These are phyloP conservation scores for Battus philenor DNA, from an alignment of 1,140 invertebrate species.

Conservation along the genomic window DNA sequence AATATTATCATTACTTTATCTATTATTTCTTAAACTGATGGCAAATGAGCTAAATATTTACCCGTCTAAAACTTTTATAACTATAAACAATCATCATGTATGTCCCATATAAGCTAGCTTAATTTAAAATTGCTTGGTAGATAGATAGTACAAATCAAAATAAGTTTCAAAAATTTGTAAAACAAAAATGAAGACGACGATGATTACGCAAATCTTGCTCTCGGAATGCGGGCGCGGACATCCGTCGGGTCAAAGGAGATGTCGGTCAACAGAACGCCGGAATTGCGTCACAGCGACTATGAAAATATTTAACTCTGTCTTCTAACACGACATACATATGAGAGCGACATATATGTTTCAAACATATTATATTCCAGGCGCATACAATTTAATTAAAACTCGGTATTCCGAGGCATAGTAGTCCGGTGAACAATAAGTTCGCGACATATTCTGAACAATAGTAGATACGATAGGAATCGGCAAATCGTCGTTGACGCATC, in stretches of 20 bases:
- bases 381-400: slow-evolving; percentile 61
- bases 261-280: background rate
- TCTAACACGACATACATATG: background rate
- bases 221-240: slow-evolving; percentile 1
- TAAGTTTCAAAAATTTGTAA: too few relatives aligned
- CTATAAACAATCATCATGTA: too few relatives aligned
- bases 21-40: too few relatives aligned
- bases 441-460: slow-evolving; percentile 73
- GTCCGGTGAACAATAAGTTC: slow-evolving; percentile 57
- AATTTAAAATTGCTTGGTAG: too few relatives aligned
- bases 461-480: slow-evolving; percentile 68
- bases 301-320: slow-evolving; percentile 13
- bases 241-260: slow-evolving; percentile 1
- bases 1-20: too few relatives aligned
- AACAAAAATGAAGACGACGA: background rate
- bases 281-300: slow-evolving; percentile 1
- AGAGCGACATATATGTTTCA: slow-evolving; percentile 18
- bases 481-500: slow-evolving; percentile 51
- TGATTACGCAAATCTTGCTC: background rate
- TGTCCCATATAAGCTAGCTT: too few relatives aligned
- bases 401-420: slow-evolving; percentile 44
- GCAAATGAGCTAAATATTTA: too few relatives aligned
- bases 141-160: too few relatives aligned
- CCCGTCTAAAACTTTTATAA: too few relatives aligned
- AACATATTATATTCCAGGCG: slow-evolving; percentile 35